Conservation (phyloP, 2,888 invertebrate species). For the Phortica magna region DNA sequence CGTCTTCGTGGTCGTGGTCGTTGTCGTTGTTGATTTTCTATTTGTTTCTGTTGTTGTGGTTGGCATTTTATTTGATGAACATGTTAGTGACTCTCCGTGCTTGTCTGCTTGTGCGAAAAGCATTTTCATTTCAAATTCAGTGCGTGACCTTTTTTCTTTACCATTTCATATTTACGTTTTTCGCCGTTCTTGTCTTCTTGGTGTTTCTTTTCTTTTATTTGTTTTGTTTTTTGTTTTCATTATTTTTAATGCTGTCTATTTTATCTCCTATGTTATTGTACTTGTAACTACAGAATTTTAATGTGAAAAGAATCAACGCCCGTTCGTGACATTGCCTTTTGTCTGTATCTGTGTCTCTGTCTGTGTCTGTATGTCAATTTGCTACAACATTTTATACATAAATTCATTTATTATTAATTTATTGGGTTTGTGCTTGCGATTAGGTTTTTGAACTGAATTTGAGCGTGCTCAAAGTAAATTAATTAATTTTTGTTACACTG, state of each 20-base stretch:
- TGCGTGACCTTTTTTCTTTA: slow-evolving; percentile 68
- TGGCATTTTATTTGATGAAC: slow-evolving; percentile 44
- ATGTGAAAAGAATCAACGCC: slow-evolving; percentile 2
- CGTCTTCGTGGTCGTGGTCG: slow-evolving; percentile 48
- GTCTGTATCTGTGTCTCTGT: slow-evolving; percentile 21
- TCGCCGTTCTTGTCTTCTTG: slow-evolving; percentile 43
- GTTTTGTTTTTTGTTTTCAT: neutral
- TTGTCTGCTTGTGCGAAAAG: slow-evolving; percentile 45
- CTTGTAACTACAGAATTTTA: slow-evolving; percentile 5
- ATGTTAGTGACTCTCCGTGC: slow-evolving; percentile 27
- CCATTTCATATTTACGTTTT: slow-evolving; percentile 54
- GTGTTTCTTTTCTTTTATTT: slow-evolving; percentile 40
- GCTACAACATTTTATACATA: neutral
- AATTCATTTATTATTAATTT: no score
- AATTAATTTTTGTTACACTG: slow-evolving; percentile 40
- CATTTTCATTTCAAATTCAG: slow-evolving; percentile 65
- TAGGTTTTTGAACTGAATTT: slow-evolving; percentile 41
- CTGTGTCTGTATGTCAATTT: slow-evolving; percentile 25
- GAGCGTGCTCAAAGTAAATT: no score
- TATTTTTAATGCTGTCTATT: neutral
- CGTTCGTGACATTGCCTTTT: neutral
- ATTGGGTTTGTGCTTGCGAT: no score
- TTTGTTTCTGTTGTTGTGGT: slow-evolving; percentile 45
- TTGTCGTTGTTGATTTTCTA: neutral
- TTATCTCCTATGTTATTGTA: neutral